Evolutionary conservation across 2,113 vertebrate genomes (phyloP), one percentile per base, ranked within the genome.

Genomic region (Mirza zaza): DNA sequence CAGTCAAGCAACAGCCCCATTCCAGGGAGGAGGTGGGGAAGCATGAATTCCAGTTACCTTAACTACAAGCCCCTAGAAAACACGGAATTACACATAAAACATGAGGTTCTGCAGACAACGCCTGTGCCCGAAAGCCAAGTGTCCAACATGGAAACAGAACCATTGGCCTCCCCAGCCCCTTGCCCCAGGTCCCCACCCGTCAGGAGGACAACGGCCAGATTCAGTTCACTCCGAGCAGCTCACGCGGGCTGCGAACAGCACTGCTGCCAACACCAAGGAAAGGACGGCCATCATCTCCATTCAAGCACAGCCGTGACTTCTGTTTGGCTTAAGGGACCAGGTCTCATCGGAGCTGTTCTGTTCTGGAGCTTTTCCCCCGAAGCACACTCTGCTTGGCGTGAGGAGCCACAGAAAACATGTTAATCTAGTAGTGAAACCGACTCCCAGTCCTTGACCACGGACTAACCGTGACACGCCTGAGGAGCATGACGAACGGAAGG

Each of bases 271-370:
- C 5, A 18, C 29, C 15, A 63, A 20, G 45, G 18, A 42, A 18
- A 14, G 34, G 15, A 10, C 23, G 27, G 14, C 0, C 9, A 14
- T 14, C 18, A 3, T 15, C 21, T 36, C 45, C 6, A 71, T 25
- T 32, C 21, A n/a, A 89, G 34, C 1, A 6, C 27, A 42, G 4
- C 10, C 14, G 65, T 12, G 11, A n/a, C 9, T 50, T 65, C 73
- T 25, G 10, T 14, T 4, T 8, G 59, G 83, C 55, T 15, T 15
- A 18, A 50, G 2, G 45, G 45, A 14, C 32, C 52, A 13, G 25
- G 39, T 13, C 3, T 21, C 1, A 55, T 45, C 42, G 8, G 55
- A 25, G 81, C 36, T 29, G 82, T 18, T 91, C 23, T 68, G 39
- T 27, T 79, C 23, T 50, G 18, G 23, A 50, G 65, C 2, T 23